Conservation (phyloP, 2,888 invertebrate genomes). For the Meandrusa payeni region DNA sequence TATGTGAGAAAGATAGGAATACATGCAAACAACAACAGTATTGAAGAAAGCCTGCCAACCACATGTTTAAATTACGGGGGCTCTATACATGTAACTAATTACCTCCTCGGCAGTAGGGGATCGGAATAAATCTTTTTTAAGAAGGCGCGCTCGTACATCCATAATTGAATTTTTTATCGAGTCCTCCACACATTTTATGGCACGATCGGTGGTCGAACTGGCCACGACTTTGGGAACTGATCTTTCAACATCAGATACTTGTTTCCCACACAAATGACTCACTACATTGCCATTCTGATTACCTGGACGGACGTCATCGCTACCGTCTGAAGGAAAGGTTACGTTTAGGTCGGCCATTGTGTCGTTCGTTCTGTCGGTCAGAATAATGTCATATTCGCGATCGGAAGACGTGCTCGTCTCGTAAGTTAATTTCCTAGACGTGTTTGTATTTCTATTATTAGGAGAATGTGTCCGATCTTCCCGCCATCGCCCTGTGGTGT, state of each 20-base stretch:
- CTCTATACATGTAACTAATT: no score
- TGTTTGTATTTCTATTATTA: conserved; percentile 31
- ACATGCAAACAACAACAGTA: no score
- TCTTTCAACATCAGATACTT: conserved; percentile 33
- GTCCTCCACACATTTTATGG: conserved; percentile 44
- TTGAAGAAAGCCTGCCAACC: no score
- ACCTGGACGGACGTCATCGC: conserved; percentile 42
- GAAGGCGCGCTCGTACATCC: conserved; percentile 29
- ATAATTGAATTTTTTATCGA: conserved; percentile 46
- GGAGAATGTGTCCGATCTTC: conserved; percentile 53
- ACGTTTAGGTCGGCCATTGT: conserved; percentile 73
- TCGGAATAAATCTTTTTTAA: conserved; percentile 28
- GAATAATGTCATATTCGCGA: conserved; percentile 53
- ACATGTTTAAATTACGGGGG: no score
- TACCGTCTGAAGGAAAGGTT: conserved; percentile 66
- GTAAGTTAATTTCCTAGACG: conserved; percentile 55
- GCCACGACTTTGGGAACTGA: conserved; percentile 28
- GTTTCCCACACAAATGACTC: conserved; percentile 30
- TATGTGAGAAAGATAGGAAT: no score
- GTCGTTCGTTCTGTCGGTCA: conserved; percentile 74
- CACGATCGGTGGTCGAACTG: conserved; percentile 39
- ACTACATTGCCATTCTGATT: conserved; percentile 28
- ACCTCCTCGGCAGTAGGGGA: conserved; percentile 54
- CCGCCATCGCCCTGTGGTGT: conserved; percentile 44
- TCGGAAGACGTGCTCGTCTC: conserved; percentile 59